Evolutionary conservation across 1,140 invertebrate genomes (phyloP).

Genomic region (Ceratina calcarata): DNA sequence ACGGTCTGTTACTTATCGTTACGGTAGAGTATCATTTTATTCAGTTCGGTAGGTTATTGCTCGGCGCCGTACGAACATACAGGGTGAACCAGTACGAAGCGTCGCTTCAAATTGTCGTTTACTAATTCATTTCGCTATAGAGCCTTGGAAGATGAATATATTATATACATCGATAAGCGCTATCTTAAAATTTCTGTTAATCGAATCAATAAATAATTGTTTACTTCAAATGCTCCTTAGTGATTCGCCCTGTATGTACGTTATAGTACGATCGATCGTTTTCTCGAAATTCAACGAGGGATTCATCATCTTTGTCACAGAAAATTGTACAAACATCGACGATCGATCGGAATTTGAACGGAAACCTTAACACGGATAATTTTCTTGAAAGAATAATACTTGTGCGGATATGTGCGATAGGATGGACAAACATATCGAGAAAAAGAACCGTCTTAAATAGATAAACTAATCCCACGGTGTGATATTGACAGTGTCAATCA

Average conservation of each 20-base stretch:
- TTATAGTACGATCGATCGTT: not conserved
- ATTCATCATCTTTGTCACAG: not conserved
- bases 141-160: too few species aligned
- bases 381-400: not conserved
- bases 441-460: not conserved
- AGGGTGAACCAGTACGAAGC: too few species aligned
- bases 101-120: too few species aligned
- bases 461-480: not conserved
- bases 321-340: not conserved
- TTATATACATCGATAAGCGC: not conserved
- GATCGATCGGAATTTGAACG: conserved; percentile 2
- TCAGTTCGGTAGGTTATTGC: conserved; percentile 1
- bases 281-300: not conserved
- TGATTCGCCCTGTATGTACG: too few species aligned
- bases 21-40: conserved; percentile 2
- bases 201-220: too few species aligned
- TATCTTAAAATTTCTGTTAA: too few species aligned
- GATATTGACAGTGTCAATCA: not conserved
- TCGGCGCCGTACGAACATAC: not conserved
- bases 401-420: not conserved
- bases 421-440: not conserved
- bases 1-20: not conserved
- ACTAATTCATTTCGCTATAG: too few species aligned
- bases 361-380: not conserved
- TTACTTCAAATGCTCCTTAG: not conserved